These are phyloP conservation scores for Naja naja DNA, from an alignment of 2,113 vertebrate species.

Conservation along the genomic window DNA sequence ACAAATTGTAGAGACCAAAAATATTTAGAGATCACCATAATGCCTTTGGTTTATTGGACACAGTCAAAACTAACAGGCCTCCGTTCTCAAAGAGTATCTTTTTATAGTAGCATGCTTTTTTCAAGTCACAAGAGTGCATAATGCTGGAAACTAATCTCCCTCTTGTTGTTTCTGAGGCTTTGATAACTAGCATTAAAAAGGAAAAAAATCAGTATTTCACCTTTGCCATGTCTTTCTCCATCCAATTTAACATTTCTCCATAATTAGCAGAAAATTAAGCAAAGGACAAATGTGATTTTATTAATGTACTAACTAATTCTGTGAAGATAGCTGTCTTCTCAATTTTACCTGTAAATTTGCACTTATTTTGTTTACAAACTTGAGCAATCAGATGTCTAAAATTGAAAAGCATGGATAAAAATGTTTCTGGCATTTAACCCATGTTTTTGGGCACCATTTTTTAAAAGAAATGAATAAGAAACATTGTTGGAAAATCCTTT, in stretches of 20 bases:
- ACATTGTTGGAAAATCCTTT: constrained; percentile 42
- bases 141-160: constrained; percentile 52
- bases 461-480: constrained; percentile 45
- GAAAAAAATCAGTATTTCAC: constrained; percentile 21
- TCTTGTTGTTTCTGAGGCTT: constrained; percentile 52
- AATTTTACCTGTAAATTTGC: constrained; percentile 29
- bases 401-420: constrained; percentile 56
- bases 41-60: constrained; percentile 89
- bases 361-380: constrained; percentile 61
- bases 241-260: constrained; percentile 23
- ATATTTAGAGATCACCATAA: constrained; percentile 91
- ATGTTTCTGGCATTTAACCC: constrained; percentile 34
- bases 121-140: constrained; percentile 51
- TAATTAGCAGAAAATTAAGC: constrained; percentile 37
- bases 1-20: constrained; percentile 91
- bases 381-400: constrained; percentile 61
- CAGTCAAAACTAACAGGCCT: constrained; percentile 73
- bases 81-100: constrained; percentile 63
- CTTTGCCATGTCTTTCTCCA: constrained; percentile 40
- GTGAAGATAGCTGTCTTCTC: constrained; percentile 53
- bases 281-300: constrained; percentile 50
- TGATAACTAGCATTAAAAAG: constrained; percentile 45
- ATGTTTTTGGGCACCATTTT: constrained; percentile 34
- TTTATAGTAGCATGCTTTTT: constrained; percentile 53
- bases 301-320: constrained; percentile 39